Evolutionary conservation across 1,140 invertebrate genomes (phyloP).

Genomic region (Parasteatoda tepidariorum): DNA sequence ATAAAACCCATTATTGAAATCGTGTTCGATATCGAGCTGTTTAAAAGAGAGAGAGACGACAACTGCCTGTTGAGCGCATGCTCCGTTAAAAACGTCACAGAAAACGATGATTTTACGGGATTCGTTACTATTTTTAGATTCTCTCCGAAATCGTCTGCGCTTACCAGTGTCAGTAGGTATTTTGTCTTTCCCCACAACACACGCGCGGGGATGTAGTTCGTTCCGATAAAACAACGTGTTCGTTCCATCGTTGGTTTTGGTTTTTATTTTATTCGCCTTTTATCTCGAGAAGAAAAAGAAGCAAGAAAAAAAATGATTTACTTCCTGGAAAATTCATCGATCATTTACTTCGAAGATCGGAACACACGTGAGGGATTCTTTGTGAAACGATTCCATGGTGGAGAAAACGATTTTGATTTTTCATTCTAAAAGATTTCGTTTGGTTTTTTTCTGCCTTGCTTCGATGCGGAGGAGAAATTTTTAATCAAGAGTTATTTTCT

Average conservation of each 20-base stretch:
- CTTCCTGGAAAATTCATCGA: background rate
- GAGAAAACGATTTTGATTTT: no score
- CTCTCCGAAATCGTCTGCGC: background rate
- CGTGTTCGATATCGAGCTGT: no score
- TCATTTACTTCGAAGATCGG: no score
- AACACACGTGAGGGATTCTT: no score
- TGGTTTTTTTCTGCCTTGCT: no score
- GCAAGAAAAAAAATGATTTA: background rate
- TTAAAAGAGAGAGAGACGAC: no score
- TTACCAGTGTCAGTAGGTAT: background rate
- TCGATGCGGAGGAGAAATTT: no score
- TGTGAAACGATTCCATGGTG: no score
- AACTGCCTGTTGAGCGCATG: background rate
- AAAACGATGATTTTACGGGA: background rate
- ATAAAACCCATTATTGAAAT: no score
- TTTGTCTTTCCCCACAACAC: background rate
- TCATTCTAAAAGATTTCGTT: no score
- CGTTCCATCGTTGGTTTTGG: background rate
- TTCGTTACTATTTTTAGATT: background rate
- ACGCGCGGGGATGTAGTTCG: background rate
- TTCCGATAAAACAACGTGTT: background rate
- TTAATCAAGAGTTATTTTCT: no score
- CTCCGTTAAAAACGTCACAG: background rate
- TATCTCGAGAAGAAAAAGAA: background rate
- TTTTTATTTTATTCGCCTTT: background rate